Evolutionary conservation across 2,888 invertebrate genomes (phyloP).

Genomic region (Cheilosia vernalis): DNA sequence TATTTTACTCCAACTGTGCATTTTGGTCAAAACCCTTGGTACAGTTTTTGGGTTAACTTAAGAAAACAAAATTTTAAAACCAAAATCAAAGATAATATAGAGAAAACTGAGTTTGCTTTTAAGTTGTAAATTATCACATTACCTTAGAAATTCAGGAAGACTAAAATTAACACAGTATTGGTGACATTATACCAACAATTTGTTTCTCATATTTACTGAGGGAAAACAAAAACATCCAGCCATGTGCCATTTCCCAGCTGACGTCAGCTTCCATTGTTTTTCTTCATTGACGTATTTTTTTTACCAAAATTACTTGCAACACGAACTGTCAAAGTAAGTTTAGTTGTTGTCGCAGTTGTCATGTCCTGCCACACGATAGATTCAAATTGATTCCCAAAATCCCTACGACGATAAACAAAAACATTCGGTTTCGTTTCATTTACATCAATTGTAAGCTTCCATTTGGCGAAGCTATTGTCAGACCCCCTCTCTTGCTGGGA

Average conservation of each 20-base stretch:
- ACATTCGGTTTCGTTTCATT: background rate
- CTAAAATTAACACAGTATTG: too few relatives aligned
- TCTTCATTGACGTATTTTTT: background rate
- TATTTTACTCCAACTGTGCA: too few relatives aligned
- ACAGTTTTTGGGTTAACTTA: too few relatives aligned
- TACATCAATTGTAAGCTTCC: background rate
- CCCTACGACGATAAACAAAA: background rate
- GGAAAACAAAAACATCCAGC: background rate
- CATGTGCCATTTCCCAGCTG: background rate
- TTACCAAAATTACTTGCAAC: background rate
- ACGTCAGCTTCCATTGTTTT: background rate
- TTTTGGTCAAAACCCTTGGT: too few relatives aligned
- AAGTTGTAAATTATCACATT: too few relatives aligned
- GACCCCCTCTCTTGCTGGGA: background rate
- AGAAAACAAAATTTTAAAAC: too few relatives aligned
- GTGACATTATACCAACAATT: too few relatives aligned
- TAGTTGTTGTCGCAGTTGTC: background rate
- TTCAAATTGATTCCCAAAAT: background rate
- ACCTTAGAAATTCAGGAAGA: too few relatives aligned
- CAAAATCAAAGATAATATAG: too few relatives aligned
- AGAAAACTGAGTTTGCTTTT: too few relatives aligned
- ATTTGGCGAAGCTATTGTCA: background rate
- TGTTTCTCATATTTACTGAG: too few relatives aligned
- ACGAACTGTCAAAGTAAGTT: background rate
- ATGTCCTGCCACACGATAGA: background rate